Percentiles rank a stretch among this genome's conserved stretches.
Conservation (phyloP, 2,797 vertebrate genomes). For the Loris lydekkerianus region DNA sequence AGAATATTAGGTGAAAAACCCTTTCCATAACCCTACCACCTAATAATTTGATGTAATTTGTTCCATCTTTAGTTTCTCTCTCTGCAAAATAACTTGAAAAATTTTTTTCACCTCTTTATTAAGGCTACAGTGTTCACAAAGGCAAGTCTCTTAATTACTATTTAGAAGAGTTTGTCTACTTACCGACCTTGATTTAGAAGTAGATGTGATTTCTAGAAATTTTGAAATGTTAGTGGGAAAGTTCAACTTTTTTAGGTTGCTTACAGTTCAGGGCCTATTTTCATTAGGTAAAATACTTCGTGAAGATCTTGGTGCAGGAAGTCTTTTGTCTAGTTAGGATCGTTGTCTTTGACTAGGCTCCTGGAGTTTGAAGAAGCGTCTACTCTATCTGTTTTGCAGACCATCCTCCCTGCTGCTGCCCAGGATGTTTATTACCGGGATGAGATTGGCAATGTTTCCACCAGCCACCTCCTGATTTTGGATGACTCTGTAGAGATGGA, state of each 20-base stretch:
- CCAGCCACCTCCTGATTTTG: conserved; percentile 96
- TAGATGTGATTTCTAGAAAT: background rate
- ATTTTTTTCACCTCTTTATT: background rate
- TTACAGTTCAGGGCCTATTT: conserved; percentile 8
- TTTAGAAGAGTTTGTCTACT: background rate
- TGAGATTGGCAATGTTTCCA: conserved; percentile 99
- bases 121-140: background rate
- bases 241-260: background rate
- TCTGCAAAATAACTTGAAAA: background rate
- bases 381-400: conserved; percentile 88
- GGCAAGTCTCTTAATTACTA: background rate
- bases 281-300: accelerated
- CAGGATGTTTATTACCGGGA: conserved; percentile 99
- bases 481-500: conserved; percentile 99
- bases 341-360: background rate
- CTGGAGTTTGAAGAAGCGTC: background rate
- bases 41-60: background rate
- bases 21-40: background rate
- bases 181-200: background rate
- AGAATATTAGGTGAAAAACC: background rate
- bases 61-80: background rate
- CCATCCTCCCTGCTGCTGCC: conserved; percentile 98
- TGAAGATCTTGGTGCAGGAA: background rate
- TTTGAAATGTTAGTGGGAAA: background rate
- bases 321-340: background rate